These are phyloP conservation scores for Homalodisca vitripennis DNA, from an alignment of 1,140 invertebrate genomes.

Conservation along the genomic window DNA sequence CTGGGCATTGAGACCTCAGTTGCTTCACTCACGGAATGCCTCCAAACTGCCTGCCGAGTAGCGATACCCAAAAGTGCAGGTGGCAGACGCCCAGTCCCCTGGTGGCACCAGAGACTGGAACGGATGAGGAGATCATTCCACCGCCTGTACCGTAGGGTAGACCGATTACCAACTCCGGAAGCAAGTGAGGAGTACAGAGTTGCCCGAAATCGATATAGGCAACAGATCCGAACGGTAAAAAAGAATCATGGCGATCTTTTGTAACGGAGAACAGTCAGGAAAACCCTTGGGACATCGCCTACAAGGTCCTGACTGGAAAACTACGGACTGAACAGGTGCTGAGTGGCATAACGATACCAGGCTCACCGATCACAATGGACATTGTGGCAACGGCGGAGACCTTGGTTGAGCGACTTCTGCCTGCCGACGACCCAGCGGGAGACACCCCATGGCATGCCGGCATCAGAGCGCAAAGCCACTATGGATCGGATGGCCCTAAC, in stretches of 20 bases:
- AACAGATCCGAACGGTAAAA: too few relatives aligned
- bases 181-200: too few relatives aligned
- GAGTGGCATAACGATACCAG: background rate
- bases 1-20: too few relatives aligned
- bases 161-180: too few relatives aligned
- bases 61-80: background rate
- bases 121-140: background rate
- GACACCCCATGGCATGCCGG: too few relatives aligned
- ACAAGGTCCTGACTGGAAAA: background rate
- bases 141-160: background rate
- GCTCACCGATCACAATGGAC: background rate
- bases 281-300: background rate
- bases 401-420: background rate
- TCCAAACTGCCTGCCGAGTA: background rate
- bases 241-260: too few relatives aligned
- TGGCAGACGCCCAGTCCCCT: background rate
- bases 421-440: too few relatives aligned
- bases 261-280: too few relatives aligned
- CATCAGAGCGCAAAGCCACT: too few relatives aligned
- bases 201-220: too few relatives aligned
- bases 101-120: background rate
- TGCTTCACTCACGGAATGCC: too few relatives aligned
- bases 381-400: background rate
- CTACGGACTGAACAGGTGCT: background rate
- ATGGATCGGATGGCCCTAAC: background rate